phyloP scores from a whole-genome alignment of 1,140 invertebrate genomes.

The Plectrocnemia conspersa region DNA sequence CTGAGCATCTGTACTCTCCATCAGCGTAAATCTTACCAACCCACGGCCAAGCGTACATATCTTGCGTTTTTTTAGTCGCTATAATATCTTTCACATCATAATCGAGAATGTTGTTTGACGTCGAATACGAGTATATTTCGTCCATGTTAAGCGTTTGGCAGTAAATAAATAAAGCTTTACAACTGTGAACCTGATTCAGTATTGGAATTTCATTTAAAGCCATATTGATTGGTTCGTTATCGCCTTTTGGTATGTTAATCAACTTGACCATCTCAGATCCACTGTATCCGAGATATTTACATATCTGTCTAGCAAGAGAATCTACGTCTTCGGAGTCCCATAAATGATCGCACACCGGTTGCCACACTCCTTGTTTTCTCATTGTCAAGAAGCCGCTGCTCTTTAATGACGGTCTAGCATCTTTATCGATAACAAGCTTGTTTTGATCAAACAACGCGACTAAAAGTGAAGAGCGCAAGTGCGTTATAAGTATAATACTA shows the following conservation, averaged over 20 bases:
- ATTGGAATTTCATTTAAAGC: constrained; percentile 13
- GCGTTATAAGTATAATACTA: constrained; percentile 2
- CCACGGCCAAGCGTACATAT: constrained; percentile 59
- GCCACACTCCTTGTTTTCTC: constrained; percentile 56
- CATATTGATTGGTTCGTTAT: not conserved
- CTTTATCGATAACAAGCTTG: constrained; percentile 53
- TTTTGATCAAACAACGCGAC: constrained; percentile 61
- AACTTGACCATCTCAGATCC: not conserved
- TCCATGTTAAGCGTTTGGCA: constrained; percentile 34
- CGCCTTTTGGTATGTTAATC: not conserved
- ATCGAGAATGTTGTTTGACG: constrained; percentile 11
- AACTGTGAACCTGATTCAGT: constrained; percentile 23
- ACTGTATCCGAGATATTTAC: constrained; percentile 59
- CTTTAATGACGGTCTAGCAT: constrained; percentile 54
- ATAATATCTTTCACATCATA: constrained; percentile 14
- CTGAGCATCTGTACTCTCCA: constrained; percentile 61
- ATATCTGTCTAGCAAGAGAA: constrained; percentile 49
- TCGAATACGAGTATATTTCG: constrained; percentile 8
- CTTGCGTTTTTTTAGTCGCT: constrained; percentile 28
- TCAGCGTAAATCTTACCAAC: constrained; percentile 62
- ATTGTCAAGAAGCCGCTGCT: constrained; percentile 57
- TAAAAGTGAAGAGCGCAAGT: constrained; percentile 41
- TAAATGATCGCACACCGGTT: constrained; percentile 54
- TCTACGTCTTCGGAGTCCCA: constrained; percentile 41
- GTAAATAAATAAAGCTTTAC: constrained; percentile 40